Base-by-base conservation (phyloP, 2,888 invertebrate genomes). In the Dioctria linearis region DNA sequence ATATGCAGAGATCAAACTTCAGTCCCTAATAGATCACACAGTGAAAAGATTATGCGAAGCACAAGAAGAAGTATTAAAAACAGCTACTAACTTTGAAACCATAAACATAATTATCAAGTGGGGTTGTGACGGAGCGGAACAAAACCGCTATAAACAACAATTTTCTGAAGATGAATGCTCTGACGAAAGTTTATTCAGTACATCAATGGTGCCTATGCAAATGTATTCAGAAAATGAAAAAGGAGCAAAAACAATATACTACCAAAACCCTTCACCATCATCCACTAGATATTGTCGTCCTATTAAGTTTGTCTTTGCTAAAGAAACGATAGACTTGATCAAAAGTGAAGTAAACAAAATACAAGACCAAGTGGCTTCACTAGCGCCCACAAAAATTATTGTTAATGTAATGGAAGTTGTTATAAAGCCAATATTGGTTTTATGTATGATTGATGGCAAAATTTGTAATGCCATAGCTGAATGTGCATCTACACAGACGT, bases 101-200 rank as follows among this genome's bases (percentile, higher is more conserved):
- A 25, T 66, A 42, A 66, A 66, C 13, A 66, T 66, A 43, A 66
- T 66, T 43, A 43, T 66, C 8, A 66, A 66, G 37, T 66, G 66
- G 66, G 43, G 42, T 25, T 66, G 43, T 13, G 66, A 43, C 42
- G 25, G 25, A 25, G 25, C 25, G 25, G 25, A 25, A 25, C 25
- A 25, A 25, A 25, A 43, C 11, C 8, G 37, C 5, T 66, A 66
- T 37, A 13, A 37, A 66, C 66, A 66, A 13, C 40, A 13, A 13
- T 43, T 66, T 66, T 66, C 66, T 66, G 66, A 66, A 42, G 43
- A 66, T 42, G 43, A 66, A n/a, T 37, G 37, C 37, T 25, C 25
- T 66, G 66, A 66, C 37, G 43, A 37, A 66, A 66, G 66, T 46
- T 46, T 66, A 43, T 66, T 43, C 13, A 66, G 43, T 66, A 43